Base-by-base conservation (phyloP, 2,888 invertebrate genomes). In the Cotesia congregata region DNA sequence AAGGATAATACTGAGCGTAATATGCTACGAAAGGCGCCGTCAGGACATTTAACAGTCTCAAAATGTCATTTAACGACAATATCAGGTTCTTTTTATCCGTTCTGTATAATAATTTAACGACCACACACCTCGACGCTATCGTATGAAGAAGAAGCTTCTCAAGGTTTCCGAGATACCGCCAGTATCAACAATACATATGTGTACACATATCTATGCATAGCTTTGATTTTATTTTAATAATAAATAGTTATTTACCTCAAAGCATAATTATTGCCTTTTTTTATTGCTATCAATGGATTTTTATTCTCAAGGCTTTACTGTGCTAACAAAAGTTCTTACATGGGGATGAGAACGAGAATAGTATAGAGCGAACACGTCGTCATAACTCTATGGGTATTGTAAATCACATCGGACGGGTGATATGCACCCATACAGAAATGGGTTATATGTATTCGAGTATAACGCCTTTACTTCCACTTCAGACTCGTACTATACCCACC, bases 331-430 rank as follows among this genome's bases (percentile, higher is more conserved):
- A 50, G 50, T 72, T 72, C n/a, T 38, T 61, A 62, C 5, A 39
- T n/a, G 6, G 6, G 38, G 6, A 50, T 50, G 50, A 50, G 61
- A 3, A 15, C 6, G 20, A 60, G 67, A 70, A 62, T 59, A 72
- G 78, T 50, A 50, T 50, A 64, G 61, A 65, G 72, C 40, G 68
- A 69, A 70, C 59, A 85, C 83, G 83, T 83, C 86, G 83, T 86
- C 86, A 86, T 88, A 87, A 88, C 87, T 88, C 83, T 83, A 81
- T 84, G 83, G 83, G 86, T 85, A 86, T 81, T 86, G 88, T 88
- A 88, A 88, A 88, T 88, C 88, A 87, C 80, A 80, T 84, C 84
- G 85, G 87, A 87, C 86, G 87, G 85, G 85, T 84, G 83, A 86
- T 30, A 30, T 85, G 86, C 85, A 86, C 85, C 87, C 86, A 88